These are phyloP conservation scores for Brachyptera risi DNA, from an alignment of 2,888 invertebrate species.

Conservation along the genomic window DNA sequence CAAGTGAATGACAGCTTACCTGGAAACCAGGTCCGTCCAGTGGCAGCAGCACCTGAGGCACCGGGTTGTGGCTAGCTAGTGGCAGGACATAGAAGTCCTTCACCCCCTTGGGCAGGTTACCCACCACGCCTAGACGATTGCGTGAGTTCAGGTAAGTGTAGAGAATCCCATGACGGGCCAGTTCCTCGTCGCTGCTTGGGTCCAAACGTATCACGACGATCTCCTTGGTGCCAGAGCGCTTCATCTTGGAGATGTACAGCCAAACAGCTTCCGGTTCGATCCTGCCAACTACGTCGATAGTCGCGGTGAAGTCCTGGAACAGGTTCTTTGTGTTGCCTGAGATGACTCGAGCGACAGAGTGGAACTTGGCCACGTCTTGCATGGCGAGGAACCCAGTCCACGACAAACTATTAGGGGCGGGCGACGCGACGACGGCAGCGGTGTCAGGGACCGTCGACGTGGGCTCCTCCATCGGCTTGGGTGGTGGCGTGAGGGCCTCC, in stretches of 20 bases:
- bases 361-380: slow-evolving; percentile 87
- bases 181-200: slow-evolving; percentile 78
- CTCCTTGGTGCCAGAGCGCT: slow-evolving; percentile 81
- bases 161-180: slow-evolving; percentile 76
- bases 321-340: slow-evolving; percentile 63
- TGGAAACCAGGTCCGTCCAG: slow-evolving; percentile 55
- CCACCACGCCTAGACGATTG: slow-evolving; percentile 75
- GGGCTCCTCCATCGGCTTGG: too few species aligned
- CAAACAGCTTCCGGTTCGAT: slow-evolving; percentile 86
- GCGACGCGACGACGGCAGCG: too few species aligned
- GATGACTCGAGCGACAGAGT: slow-evolving; percentile 76
- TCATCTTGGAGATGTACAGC: slow-evolving; percentile 91
- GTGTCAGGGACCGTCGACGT: slow-evolving; percentile 69
- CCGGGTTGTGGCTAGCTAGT: slow-evolving; percentile 65
- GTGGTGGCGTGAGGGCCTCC: too few species aligned
- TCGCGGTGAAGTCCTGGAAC: slow-evolving; percentile 68
- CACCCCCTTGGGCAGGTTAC: slow-evolving; percentile 70
- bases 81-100: slow-evolving; percentile 95
- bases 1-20: slow-evolving; percentile 67
- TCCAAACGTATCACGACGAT: slow-evolving; percentile 77
- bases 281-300: slow-evolving; percentile 84
- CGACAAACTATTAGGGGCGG: too few species aligned
- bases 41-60: slow-evolving; percentile 59
- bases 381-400: slow-evolving; percentile 87
- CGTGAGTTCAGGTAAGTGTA: slow-evolving; percentile 86